These are phyloP conservation scores for Agrilus planipennis DNA, from an alignment of 1,140 invertebrate species.

Conservation along the genomic window DNA sequence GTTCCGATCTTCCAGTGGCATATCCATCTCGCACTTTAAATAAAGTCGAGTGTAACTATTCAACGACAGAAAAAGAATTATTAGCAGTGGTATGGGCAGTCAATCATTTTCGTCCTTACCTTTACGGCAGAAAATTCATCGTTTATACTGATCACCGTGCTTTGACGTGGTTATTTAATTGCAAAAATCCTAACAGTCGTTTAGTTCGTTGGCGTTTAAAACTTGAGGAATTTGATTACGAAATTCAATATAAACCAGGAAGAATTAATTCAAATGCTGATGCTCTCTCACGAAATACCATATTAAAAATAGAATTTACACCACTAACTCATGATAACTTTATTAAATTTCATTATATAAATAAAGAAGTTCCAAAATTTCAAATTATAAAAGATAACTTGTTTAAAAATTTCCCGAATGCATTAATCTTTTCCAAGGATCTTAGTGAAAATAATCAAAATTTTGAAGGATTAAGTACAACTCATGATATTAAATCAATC, in stretches of 20 bases:
- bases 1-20: slow-evolving; percentile 21
- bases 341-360: not conserved
- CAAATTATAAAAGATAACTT: not conserved
- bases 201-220: not conserved
- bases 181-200: not conserved
- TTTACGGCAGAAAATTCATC: not conserved
- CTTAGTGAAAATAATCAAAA: not conserved
- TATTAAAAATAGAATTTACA: not conserved
- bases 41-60: slow-evolving; percentile 30
- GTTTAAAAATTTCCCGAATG: not conserved
- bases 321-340: no score
- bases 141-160: slow-evolving; percentile 3
- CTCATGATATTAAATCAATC: no score
- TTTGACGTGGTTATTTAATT: slow-evolving; percentile 1
- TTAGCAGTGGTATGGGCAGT: not conserved
- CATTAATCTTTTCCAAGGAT: not conserved
- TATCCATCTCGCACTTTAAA: slow-evolving; percentile 29
- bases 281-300: slow-evolving; percentile 14
- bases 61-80: slow-evolving; percentile 28
- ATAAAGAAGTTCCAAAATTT: not conserved
- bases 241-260: slow-evolving; percentile 28
- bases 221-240: slow-evolving; percentile 17
- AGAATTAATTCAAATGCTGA: slow-evolving; percentile 31
- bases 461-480: not conserved
- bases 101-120: not conserved